Percentiles rank a stretch among this genome's conserved stretches.
These are phyloP conservation scores for Mantis religiosa DNA, from an alignment of 2,888 invertebrate species.

Conservation along the genomic window DNA sequence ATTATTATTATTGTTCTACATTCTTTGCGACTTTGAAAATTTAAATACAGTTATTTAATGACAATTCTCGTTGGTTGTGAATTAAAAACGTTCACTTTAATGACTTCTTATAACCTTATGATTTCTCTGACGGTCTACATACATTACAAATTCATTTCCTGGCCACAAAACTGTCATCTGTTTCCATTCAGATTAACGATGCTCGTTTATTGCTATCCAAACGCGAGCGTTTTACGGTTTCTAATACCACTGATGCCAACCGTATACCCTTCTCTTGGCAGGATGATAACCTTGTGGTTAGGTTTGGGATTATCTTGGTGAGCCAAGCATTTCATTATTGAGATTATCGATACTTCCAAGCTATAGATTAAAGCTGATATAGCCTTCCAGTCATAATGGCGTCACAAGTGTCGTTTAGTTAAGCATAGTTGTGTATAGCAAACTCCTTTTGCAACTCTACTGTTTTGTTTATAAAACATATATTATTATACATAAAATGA, in stretches of 20 bases:
- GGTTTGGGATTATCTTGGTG: neutral
- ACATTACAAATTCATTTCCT: too few species aligned
- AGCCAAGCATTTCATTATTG: neutral
- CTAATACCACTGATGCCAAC: neutral
- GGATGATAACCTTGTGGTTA: neutral
- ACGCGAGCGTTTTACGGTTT: neutral
- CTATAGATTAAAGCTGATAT: neutral
- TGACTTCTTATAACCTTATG: too few species aligned
- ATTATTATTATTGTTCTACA: too few species aligned
- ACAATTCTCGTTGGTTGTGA: too few species aligned
- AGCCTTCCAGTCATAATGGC: neutral
- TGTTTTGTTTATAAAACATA: too few species aligned
- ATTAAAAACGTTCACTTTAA: too few species aligned
- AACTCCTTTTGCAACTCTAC: too few species aligned
- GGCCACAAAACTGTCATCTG: neutral
- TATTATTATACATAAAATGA: too few species aligned
- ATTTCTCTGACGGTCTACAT: too few species aligned
- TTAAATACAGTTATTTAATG: too few species aligned
- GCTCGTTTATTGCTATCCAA: neutral
- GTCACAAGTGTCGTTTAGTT: neutral
- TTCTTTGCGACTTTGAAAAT: too few species aligned
- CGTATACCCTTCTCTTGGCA: neutral
- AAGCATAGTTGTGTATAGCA: too few species aligned
- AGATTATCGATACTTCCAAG: neutral
- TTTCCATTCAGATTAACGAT: neutral